phyloP scores from a whole-genome alignment of 2,888 invertebrate genomes.

The Drosophila kambysellisi region DNA sequence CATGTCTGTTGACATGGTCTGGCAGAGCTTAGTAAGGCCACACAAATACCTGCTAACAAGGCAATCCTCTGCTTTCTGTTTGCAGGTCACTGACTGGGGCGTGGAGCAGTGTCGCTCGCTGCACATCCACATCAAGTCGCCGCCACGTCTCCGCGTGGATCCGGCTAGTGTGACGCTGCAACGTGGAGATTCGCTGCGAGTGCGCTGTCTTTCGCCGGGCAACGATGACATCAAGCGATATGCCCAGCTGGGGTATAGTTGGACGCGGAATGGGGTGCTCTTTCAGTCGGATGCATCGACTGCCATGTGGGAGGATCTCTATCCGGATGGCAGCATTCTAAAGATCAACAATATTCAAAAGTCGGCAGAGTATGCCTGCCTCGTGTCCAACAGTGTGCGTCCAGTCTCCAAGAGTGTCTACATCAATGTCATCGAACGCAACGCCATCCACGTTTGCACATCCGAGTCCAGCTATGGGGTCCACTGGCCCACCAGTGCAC shows the following conservation, averaged over 20 bases:
- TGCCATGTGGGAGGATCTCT: slow-evolving; percentile 94
- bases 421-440: slow-evolving; percentile 88
- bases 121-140: slow-evolving; percentile 87
- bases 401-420: slow-evolving; percentile 88
- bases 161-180: slow-evolving; percentile 89
- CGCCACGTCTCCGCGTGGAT: slow-evolving; percentile 88
- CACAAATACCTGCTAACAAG: not conserved
- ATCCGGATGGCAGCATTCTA: slow-evolving; percentile 93
- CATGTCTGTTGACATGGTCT: not conserved
- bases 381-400: slow-evolving; percentile 87
- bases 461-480: slow-evolving; percentile 87
- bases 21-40: not conserved
- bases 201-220: slow-evolving; percentile 89
- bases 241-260: slow-evolving; percentile 91
- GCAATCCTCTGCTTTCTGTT: slow-evolving; percentile 15
- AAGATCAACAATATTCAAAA: slow-evolving; percentile 92
- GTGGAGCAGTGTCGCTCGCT: slow-evolving; percentile 88
- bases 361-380: slow-evolving; percentile 91
- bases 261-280: slow-evolving; percentile 92
- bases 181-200: slow-evolving; percentile 85
- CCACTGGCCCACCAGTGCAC: slow-evolving; percentile 89
- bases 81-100: slow-evolving; percentile 88
- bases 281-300: slow-evolving; percentile 90
- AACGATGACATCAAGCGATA: slow-evolving; percentile 87
- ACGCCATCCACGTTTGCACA: slow-evolving; percentile 87